A percentile compares a stretch with the other conserved stretches of the same genome.
These are phyloP conservation scores for Troides helena DNA, from an alignment of 2,888 invertebrate genomes.

Conservation along the genomic window DNA sequence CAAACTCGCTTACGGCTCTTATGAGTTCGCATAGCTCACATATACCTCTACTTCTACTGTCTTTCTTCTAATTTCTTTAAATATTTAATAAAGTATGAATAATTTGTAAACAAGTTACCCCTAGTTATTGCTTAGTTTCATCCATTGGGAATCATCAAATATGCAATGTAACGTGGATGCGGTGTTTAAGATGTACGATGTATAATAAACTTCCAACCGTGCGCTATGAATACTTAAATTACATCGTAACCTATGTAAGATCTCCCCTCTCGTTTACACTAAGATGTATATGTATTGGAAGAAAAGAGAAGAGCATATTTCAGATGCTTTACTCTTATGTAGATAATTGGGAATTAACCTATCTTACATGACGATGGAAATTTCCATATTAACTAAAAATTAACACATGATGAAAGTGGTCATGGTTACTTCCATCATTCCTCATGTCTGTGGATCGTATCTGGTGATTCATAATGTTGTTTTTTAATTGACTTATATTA, in stretches of 20 bases:
- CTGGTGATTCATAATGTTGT: no score
- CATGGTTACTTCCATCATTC: no score
- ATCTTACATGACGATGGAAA: no score
- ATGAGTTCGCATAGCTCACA: no score
- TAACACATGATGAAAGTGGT: no score
- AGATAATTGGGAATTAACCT: no score
- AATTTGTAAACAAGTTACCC: background rate
- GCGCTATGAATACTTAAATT: background rate
- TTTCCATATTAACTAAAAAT: no score
- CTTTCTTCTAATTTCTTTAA: background rate
- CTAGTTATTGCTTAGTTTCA: background rate
- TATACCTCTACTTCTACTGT: no score
- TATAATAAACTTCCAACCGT: background rate
- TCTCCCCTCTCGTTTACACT: background rate
- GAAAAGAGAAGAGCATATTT: background rate
- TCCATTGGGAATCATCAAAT: slow-evolving; percentile 1
- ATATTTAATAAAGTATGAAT: background rate
- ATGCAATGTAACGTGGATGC: background rate
- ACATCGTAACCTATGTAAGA: background rate
- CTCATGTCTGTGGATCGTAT: no score
- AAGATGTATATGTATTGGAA: background rate
- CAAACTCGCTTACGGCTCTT: background rate
- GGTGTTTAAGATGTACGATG: slow-evolving; percentile 1
- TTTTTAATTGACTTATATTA: no score
- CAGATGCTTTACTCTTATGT: no score